phyloP scores from a whole-genome alignment of 2,888 invertebrate genomes.

The Urechis unicinctus region DNA sequence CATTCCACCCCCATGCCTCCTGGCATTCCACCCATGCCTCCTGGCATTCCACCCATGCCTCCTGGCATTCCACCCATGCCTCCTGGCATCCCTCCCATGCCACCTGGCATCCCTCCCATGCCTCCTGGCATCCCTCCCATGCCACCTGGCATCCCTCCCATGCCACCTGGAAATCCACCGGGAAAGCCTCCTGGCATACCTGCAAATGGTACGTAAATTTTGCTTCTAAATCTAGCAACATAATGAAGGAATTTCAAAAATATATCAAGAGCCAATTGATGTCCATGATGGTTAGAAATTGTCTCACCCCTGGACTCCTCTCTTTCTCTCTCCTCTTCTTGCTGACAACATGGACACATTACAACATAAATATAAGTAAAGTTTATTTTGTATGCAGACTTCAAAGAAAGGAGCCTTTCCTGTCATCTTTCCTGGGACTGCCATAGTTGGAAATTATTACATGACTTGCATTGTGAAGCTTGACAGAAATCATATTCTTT shows the following conservation, averaged over 20 bases:
- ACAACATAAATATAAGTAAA: too few species aligned
- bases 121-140: too few species aligned
- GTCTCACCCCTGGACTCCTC: not conserved
- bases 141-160: too few species aligned
- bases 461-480: too few species aligned
- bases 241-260: not conserved
- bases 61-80: slow-evolving; percentile 19
- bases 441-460: too few species aligned
- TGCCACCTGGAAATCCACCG: too few species aligned
- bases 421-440: too few species aligned
- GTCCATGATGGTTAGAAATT: not conserved
- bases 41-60: slow-evolving; percentile 39
- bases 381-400: too few species aligned
- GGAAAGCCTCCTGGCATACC: slow-evolving; percentile 26
- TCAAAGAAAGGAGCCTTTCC: too few species aligned
- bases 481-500: too few species aligned
- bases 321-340: not conserved
- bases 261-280: not conserved
- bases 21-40: slow-evolving; percentile 16
- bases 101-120: slow-evolving; percentile 22
- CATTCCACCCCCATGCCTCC: slow-evolving; percentile 24
- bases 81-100: slow-evolving; percentile 33
- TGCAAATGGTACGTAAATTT: too few species aligned
- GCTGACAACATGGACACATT: not conserved
- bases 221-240: too few species aligned